These are phyloP conservation scores for Bimastos eiseni DNA, from an alignment of 2,888 invertebrate genomes.

Conservation along the genomic window DNA sequence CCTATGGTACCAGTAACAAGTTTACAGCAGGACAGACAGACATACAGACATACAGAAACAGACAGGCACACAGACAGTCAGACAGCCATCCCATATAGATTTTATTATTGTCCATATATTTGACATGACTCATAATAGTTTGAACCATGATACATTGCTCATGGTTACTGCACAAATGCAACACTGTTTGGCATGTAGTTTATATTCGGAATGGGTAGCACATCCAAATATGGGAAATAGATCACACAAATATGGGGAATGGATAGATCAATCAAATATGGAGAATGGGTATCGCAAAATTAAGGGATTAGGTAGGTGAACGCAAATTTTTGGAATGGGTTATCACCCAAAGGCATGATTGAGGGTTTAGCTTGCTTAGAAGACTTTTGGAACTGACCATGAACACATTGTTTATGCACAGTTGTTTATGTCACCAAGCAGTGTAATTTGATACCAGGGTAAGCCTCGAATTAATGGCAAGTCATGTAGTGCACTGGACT, in stretches of 20 bases:
- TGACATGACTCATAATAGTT: neutral
- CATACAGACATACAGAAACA: too few relatives aligned
- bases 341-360: neutral
- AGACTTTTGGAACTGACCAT: neutral
- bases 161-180: neutral
- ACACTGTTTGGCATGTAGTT: neutral
- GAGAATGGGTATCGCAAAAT: too few relatives aligned
- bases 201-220: neutral
- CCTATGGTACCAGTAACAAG: neutral
- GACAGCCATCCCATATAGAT: neutral
- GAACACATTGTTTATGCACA: neutral
- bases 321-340: too few relatives aligned
- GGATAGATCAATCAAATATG: too few relatives aligned
- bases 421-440: neutral
- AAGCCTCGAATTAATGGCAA: neutral
- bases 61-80: too few relatives aligned
- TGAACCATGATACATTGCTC: neutral
- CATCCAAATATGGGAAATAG: too few relatives aligned
- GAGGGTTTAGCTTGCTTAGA: neutral
- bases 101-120: neutral
- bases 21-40: neutral
- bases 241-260: too few relatives aligned
- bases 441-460: neutral
- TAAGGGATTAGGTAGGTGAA: too few relatives aligned
- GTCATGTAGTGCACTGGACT: neutral